Evolutionary conservation across 2,888 invertebrate genomes (phyloP).

Genomic region (Hydrotaea diabolus): DNA sequence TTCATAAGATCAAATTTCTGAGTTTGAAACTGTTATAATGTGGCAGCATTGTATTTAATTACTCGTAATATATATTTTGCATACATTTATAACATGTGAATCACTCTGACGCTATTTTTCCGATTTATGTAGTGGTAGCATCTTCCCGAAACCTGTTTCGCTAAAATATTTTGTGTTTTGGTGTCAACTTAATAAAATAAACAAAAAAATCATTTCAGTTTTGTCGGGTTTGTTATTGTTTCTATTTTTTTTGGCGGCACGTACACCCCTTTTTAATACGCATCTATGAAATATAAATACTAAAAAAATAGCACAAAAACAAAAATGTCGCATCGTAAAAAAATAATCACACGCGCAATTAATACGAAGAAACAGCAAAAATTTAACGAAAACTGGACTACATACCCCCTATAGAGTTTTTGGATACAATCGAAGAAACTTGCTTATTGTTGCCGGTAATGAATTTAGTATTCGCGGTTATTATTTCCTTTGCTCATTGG

Average conservation of each 20-base stretch:
- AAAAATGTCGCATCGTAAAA: neutral
- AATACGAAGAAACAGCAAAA: slow-evolving; percentile 6
- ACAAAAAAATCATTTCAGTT: slow-evolving; percentile 15
- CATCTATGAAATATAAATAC: no score
- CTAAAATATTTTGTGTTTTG: neutral
- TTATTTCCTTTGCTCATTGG: neutral
- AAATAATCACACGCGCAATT: slow-evolving; percentile 14
- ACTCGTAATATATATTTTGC: no score
- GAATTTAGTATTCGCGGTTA: no score
- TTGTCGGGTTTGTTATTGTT: neutral
- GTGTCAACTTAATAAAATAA: neutral
- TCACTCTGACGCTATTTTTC: neutral
- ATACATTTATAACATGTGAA: neutral
- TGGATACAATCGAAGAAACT: no score
- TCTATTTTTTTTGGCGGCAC: neutral
- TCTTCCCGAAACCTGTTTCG: neutral
- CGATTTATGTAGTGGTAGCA: neutral
- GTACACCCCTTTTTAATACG: neutral
- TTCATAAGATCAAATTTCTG: no score
- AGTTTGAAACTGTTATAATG: no score
- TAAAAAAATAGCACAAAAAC: neutral
- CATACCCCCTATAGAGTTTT: slow-evolving; percentile 7
- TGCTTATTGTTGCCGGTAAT: no score
- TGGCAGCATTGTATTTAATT: no score
- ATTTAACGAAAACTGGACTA: slow-evolving; percentile 4